phyloP scores from a whole-genome alignment of 2,113 vertebrate genomes.

The Dinomys branickii region DNA sequence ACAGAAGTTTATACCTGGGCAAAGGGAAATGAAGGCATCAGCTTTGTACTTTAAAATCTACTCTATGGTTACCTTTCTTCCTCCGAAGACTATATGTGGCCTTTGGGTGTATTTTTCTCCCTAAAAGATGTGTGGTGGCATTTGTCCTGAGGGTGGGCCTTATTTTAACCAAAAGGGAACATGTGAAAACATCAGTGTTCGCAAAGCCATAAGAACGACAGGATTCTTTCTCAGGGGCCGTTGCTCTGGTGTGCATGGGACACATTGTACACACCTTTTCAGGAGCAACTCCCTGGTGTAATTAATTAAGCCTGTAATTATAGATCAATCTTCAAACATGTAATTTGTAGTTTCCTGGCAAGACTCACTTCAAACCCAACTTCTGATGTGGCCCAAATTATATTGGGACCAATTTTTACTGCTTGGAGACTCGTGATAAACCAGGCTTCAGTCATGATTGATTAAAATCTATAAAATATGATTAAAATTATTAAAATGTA shows the following conservation, averaged over 20 bases:
- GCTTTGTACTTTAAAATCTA: background rate
- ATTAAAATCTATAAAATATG: background rate
- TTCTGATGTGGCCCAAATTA: slow-evolving; percentile 69
- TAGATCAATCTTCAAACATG: slow-evolving; percentile 52
- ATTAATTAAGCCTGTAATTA: slow-evolving; percentile 77
- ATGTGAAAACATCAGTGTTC: background rate
- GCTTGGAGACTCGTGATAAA: slow-evolving; percentile 37
- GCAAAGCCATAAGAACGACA: accelerated
- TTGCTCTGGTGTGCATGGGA: background rate
- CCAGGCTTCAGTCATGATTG: background rate
- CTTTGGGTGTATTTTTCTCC: background rate
- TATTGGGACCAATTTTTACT: slow-evolving; percentile 66
- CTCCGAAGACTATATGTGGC: accelerated
- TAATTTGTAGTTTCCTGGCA: slow-evolving; percentile 68
- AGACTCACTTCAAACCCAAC: slow-evolving; percentile 29
- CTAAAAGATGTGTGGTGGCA: background rate
- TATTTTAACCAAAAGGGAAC: background rate
- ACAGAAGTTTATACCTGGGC: background rate
- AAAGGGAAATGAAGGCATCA: accelerated
- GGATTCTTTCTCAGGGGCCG: background rate
- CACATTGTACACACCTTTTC: slow-evolving; percentile 4
- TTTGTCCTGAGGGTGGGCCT: background rate
- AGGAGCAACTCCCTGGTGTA: slow-evolving; percentile 34
- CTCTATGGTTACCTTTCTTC: background rate
- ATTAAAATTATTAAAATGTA: background rate